A percentile compares a stretch with the other conserved stretches of the same genome.
phyloP scores from a whole-genome alignment of 1,140 invertebrate genomes.

The Drosophila ironensis region DNA sequence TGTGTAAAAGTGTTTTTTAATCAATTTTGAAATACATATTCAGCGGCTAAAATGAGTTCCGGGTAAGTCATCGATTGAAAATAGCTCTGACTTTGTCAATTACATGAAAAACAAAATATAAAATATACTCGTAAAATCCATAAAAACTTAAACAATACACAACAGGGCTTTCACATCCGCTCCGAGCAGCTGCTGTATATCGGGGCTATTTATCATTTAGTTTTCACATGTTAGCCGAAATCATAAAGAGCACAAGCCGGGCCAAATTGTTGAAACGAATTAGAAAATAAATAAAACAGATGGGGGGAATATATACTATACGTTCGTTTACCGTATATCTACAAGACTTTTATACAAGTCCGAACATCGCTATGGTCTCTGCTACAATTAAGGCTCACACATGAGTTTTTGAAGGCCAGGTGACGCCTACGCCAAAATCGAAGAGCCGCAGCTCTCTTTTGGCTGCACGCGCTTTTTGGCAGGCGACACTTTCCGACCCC shows the following conservation, averaged over 20 bases:
- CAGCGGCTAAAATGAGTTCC: constrained; percentile 58
- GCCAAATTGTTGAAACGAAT: constrained; percentile 38
- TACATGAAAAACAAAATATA: not conserved
- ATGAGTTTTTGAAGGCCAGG: constrained; percentile 62
- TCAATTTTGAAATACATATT: constrained; percentile 34
- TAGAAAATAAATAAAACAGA: constrained; percentile 60
- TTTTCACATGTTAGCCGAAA: constrained; percentile 15
- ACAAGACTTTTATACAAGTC: constrained; percentile 15
- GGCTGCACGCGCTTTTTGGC: constrained; percentile 72
- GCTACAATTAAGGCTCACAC: constrained; percentile 71
- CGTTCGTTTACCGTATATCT: constrained; percentile 16
- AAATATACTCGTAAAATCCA: no score
- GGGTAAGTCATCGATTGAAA: constrained; percentile 42
- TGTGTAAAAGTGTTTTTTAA: constrained; percentile 37
- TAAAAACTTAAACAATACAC: not conserved
- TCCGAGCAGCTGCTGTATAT: constrained; percentile 26
- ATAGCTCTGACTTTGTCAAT: not conserved
- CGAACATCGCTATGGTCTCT: constrained; percentile 48
- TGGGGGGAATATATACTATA: constrained; percentile 24
- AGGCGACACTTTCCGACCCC: constrained; percentile 59
- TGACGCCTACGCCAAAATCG: constrained; percentile 34
- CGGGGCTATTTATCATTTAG: not conserved
- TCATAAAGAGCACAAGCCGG: constrained; percentile 32
- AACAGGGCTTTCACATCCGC: not conserved
- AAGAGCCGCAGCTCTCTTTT: constrained; percentile 11